Evolutionary conservation across 2,113 vertebrate species (phyloP).

Genomic region (Rhipidura dahli): DNA sequence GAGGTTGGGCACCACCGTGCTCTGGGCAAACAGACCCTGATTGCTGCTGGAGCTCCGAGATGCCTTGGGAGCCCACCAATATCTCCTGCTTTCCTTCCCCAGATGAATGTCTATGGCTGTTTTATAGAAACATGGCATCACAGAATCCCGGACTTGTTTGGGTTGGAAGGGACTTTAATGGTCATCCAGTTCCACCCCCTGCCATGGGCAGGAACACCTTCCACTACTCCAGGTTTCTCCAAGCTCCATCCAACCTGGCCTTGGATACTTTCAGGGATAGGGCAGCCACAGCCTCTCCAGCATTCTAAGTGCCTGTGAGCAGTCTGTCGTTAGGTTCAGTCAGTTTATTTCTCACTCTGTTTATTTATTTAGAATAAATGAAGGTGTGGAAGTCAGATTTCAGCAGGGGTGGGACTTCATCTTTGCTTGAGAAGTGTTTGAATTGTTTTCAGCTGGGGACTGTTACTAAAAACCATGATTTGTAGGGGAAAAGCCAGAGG

Average conservation of each 20-base stretch:
- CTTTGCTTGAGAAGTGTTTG: not conserved
- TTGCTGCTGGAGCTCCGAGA: not conserved
- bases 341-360: not conserved
- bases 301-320: not conserved
- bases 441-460: not conserved
- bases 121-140: not conserved
- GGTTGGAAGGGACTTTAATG: not conserved
- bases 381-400: not conserved
- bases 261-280: not conserved
- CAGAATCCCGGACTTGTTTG: not conserved
- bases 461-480: not conserved
- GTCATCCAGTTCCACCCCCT: not conserved
- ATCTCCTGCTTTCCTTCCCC: not conserved
- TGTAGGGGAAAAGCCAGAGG: not conserved
- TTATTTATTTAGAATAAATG: not conserved
- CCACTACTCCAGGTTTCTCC: not conserved
- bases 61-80: not conserved
- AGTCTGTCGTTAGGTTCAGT: not conserved
- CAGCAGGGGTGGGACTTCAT: not conserved
- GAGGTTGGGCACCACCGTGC: rapidly evolving
- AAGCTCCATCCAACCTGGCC: not conserved
- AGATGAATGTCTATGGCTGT: not conserved
- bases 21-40: not conserved
- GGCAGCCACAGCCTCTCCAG: not conserved
- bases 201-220: not conserved